Evolutionary conservation across 53 echinoderm and acorn worm genomes (phyloP), one percentile per base, ranked within the genome.

Genomic region (Patiria pectinifera): DNA sequence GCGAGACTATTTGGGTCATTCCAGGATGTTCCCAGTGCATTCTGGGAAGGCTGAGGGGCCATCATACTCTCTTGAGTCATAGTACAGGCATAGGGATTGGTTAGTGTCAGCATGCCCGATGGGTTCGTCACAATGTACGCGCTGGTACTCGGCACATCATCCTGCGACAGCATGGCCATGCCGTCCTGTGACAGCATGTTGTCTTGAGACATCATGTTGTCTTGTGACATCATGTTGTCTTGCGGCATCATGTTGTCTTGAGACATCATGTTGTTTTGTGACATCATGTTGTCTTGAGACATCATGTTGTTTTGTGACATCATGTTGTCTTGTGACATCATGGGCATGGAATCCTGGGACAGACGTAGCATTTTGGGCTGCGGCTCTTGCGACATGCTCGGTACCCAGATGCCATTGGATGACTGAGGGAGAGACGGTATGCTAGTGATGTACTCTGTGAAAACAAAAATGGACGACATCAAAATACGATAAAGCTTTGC

Each of bases 381-480:
- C 18, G 81, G 81, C 81, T 81, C 81, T 21, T 81, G 81, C 48
- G 81, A 15, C 21, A 19, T 47, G 49, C 49, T 81, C 4, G 81
- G 49, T 49, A 81, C 81, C 81, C 81, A 81, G 81, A 48, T 81
- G 21, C 48, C 48, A 49, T 49, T 49, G 19, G 81, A 81, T 47
- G 81, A 48, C 49, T 48, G 81, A 10, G 14, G 49, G 48, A 43
- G 18, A 13, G 81, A 47, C 7, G 81, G 81, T 0, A 48, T 19
- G 15, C 81, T 49, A 49, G 81, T 11, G 13, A 48, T 6, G 81
- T 49, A 48, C 81, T 81, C 81, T 81, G 18, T 14, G 15, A 35
- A 44, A 3, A n/a, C 49, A 81, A 16, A 18, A 74, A 15, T 74
- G 13, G 24, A 81, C 35, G 7, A 78, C 6, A 78, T 6, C 0